phyloP scores from a whole-genome alignment of 2,888 invertebrate species.

The Drosophila histrio region DNA sequence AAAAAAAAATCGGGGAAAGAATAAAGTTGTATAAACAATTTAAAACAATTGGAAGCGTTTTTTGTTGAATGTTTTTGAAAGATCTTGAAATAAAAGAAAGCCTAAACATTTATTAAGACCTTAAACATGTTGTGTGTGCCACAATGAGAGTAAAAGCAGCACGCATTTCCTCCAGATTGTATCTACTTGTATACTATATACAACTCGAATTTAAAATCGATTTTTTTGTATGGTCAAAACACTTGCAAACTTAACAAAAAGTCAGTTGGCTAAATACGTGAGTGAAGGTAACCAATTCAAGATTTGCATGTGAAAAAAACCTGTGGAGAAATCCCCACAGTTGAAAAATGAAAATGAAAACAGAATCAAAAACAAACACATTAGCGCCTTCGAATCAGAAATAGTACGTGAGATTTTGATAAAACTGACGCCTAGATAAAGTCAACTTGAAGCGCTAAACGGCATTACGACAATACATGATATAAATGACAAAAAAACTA shows the following conservation, averaged over 20 bases:
- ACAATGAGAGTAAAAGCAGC: constrained; percentile 65
- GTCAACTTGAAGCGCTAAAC: constrained; percentile 24
- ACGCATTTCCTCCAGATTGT: constrained; percentile 38
- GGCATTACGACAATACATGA: constrained; percentile 18
- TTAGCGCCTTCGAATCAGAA: constrained; percentile 37
- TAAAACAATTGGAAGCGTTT: neutral
- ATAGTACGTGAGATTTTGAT: constrained; percentile 55
- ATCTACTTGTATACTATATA: too few relatives aligned
- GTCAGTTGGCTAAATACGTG: constrained; percentile 47
- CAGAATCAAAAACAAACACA: constrained; percentile 1
- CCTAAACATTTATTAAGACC: constrained; percentile 18
- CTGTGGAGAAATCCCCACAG: constrained; percentile 22
- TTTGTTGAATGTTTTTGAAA: neutral
- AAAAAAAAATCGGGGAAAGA: neutral
- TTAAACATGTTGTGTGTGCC: constrained; percentile 11
- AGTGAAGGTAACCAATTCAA: constrained; percentile 59
- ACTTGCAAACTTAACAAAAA: constrained; percentile 20
- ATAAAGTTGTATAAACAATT: neutral
- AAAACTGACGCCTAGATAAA: constrained; percentile 37
- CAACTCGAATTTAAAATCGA: constrained; percentile 50
- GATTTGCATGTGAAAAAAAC: constrained; percentile 56
- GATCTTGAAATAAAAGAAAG: constrained; percentile 43
- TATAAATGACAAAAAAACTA: constrained; percentile 14
- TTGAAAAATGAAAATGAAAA: constrained; percentile 15
- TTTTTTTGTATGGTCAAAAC: constrained; percentile 34